Conservation (phyloP, 2,113 vertebrate genomes). For the Choloepus hoffmanni region DNA sequence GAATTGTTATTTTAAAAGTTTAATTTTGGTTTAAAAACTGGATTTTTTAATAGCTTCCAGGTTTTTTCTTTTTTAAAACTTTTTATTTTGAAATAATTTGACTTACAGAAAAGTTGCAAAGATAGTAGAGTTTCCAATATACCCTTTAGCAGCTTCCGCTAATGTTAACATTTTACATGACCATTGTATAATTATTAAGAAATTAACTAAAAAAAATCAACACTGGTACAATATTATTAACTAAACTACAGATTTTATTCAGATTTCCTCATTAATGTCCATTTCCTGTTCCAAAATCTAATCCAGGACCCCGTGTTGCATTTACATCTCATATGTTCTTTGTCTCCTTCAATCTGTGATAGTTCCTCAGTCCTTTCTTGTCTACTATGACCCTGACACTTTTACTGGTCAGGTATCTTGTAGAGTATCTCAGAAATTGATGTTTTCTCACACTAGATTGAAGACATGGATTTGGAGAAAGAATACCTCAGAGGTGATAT, state of each 20-base stretch:
- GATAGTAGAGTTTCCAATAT: not conserved
- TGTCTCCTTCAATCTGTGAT: not conserved
- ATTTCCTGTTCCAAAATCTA: not conserved
- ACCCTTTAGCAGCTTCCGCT: not conserved
- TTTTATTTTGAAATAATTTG: constrained; percentile 16
- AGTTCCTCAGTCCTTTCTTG: not conserved
- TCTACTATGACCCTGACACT: too few relatives aligned
- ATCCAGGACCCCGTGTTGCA: not conserved
- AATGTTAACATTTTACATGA: not conserved
- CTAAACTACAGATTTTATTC: not conserved
- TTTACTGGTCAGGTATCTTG: too few relatives aligned
- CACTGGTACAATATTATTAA: not conserved
- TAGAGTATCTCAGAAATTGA: not conserved
- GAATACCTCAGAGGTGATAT: not conserved
- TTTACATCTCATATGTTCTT: not conserved
- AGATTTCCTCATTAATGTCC: not conserved
- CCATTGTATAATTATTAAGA: not conserved
- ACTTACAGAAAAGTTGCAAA: not conserved
- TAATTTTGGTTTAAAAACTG: constrained; percentile 25
- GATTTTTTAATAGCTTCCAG: not conserved
- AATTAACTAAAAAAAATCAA: constrained; percentile 22
- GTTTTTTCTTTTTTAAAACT: not conserved
- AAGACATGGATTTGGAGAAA: not conserved
- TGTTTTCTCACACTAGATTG: not conserved
- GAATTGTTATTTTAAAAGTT: not conserved